A percentile compares a stretch with the other conserved stretches of the same genome.
phyloP scores from a whole-genome alignment of 2,888 invertebrate genomes.

The Meghimatium bilineatum region DNA sequence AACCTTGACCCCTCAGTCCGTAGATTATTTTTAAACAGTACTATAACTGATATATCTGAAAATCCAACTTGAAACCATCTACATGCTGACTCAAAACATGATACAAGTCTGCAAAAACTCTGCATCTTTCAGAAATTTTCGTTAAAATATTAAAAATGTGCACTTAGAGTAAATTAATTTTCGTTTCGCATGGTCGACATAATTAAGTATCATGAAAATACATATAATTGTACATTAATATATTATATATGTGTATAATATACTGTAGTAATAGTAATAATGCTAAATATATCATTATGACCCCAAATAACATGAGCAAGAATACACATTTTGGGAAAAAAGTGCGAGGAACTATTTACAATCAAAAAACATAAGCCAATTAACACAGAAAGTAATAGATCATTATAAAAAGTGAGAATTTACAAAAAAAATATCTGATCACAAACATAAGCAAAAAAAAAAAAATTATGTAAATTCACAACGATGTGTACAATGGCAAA shows the following conservation, averaged over 20 bases:
- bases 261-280: slow-evolving; percentile 16
- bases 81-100: background rate
- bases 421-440: background rate
- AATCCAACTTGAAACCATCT: background rate
- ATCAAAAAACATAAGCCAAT: background rate
- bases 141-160: background rate
- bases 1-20: slow-evolving; percentile 10
- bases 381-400: background rate
- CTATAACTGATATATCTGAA: background rate
- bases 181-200: background rate
- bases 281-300: background rate
- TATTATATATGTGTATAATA: slow-evolving; percentile 4
- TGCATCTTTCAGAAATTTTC: background rate
- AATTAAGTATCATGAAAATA: background rate
- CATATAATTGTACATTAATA: background rate
- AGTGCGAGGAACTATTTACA: background rate
- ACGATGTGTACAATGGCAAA: slow-evolving; percentile 18
- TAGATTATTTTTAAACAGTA: background rate
- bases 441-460: slow-evolving; percentile 12
- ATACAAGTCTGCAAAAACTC: background rate
- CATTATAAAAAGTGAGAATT: background rate
- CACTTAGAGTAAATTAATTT: background rate
- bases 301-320: slow-evolving; percentile 22
- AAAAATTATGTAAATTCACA: slow-evolving; percentile 14
- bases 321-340: background rate